Evolutionary conservation across 2,888 invertebrate genomes (phyloP).

Genomic region (Tillus elongatus): DNA sequence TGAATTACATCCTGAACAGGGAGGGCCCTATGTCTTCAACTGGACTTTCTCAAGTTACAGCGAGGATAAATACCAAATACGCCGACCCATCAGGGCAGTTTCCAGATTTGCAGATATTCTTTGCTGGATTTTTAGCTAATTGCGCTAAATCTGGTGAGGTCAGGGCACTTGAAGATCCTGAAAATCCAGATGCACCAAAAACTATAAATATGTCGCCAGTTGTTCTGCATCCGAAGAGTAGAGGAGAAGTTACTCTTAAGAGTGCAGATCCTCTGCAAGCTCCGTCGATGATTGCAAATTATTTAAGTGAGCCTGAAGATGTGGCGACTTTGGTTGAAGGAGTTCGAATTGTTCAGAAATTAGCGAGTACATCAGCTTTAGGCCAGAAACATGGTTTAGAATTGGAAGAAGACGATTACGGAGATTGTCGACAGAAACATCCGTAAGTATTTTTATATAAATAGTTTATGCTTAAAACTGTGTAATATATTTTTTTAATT

Average conservation of each 20-base stretch:
- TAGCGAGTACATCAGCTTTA: constrained; percentile 51
- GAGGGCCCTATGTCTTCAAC: constrained; percentile 56
- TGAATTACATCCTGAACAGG: constrained; percentile 51
- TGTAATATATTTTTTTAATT: no score
- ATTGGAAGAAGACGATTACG: constrained; percentile 43
- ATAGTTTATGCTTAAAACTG: no score
- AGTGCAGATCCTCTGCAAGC: constrained; percentile 58
- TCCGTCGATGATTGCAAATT: constrained; percentile 71
- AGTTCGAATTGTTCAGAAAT: constrained; percentile 48
- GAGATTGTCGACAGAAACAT: constrained; percentile 42
- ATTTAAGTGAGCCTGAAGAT: constrained; percentile 60
- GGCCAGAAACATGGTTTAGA: constrained; percentile 50
- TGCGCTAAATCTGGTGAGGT: constrained; percentile 48
- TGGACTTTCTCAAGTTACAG: constrained; percentile 58
- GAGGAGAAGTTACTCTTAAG: constrained; percentile 53
- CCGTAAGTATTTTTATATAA: constrained; percentile 20
- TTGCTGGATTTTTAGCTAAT: constrained; percentile 54
- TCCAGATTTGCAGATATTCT: constrained; percentile 60
- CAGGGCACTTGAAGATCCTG: constrained; percentile 37
- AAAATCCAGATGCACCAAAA: constrained; percentile 32
- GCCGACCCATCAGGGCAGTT: constrained; percentile 51
- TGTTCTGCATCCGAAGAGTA: constrained; percentile 56
- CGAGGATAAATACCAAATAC: constrained; percentile 51
- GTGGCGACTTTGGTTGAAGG: constrained; percentile 54
- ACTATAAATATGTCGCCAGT: constrained; percentile 48